A percentile compares a stretch with the other conserved stretches of the same genome.
Conservation (phyloP, 2,113 vertebrate species). For the Lutjanus erythropterus region DNA sequence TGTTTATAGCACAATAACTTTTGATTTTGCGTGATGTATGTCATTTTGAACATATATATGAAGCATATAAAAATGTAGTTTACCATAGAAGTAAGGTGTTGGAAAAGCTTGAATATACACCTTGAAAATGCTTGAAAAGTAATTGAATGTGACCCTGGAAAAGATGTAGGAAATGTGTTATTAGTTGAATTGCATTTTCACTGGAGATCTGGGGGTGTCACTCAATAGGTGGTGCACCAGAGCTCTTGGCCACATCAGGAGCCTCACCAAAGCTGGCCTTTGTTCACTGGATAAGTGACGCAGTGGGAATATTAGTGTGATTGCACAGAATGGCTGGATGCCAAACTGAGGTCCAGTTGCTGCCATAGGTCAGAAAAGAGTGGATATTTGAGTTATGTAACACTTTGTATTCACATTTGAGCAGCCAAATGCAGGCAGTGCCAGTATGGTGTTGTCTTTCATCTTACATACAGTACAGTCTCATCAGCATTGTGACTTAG, state of each 20-base stretch:
- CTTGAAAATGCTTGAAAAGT: no score
- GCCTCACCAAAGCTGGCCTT: constrained; percentile 55
- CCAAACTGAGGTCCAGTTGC: constrained; percentile 38
- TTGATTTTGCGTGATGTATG: no score
- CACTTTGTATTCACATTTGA: constrained; percentile 32
- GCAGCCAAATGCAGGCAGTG: background rate
- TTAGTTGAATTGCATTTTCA: no score
- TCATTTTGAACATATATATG: no score
- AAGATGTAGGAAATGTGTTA: no score
- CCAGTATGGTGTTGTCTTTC: background rate
- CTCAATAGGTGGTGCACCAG: constrained; percentile 4
- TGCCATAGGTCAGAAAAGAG: constrained; percentile 37
- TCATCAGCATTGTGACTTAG: constrained; percentile 16
- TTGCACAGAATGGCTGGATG: constrained; percentile 40
- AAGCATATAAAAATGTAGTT: no score
- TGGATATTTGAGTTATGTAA: constrained; percentile 48
- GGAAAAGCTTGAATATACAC: no score
- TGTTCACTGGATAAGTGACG: constrained; percentile 65
- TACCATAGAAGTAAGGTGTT: no score
- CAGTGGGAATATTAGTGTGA: constrained; percentile 65
- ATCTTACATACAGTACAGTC: constrained; percentile 3
- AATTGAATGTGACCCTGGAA: no score
- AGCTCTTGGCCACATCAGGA: background rate
- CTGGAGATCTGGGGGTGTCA: background rate
- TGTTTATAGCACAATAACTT: no score